Conservation (phyloP, 2,113 vertebrate genomes). For the Pteronura brasiliensis region DNA sequence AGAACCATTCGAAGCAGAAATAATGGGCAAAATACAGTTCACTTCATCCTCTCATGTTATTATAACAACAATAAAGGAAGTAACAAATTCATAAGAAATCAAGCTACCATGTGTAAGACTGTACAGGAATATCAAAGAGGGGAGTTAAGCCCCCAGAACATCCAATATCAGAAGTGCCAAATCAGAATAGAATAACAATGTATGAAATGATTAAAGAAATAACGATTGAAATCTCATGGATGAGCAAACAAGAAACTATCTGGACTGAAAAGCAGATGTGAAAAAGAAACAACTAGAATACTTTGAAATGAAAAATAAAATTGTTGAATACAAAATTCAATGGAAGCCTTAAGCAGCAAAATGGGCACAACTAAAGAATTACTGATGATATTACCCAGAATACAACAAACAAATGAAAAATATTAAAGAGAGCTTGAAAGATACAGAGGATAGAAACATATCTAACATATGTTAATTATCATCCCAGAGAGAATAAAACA, state of each 20-base stretch:
- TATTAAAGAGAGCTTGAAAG: background rate
- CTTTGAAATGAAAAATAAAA: conserved; percentile 2
- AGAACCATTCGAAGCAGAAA: conserved; percentile 17
- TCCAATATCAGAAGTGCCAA: background rate
- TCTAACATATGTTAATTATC: background rate
- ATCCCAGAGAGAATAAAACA: background rate
- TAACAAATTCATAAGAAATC: background rate
- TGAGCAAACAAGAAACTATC: background rate
- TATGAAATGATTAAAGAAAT: background rate
- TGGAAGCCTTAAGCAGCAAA: background rate
- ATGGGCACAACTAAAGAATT: background rate
- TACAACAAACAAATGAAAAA: background rate
- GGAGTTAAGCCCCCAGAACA: background rate
- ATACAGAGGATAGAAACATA: background rate
- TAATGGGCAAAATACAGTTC: background rate
- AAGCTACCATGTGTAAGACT: background rate
- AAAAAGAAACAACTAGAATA: background rate
- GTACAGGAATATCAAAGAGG: background rate
- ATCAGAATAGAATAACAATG: background rate
- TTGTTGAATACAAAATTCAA: background rate
- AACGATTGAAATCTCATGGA: background rate
- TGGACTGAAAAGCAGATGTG: background rate
- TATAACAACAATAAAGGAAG: background rate
- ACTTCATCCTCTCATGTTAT: background rate
- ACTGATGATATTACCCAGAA: background rate